Evolutionary conservation across 92 coral and sea anemone species (phyloP), one percentile per base, ranked within the genome.

Genomic region (Parazoanthus swiftii): DNA sequence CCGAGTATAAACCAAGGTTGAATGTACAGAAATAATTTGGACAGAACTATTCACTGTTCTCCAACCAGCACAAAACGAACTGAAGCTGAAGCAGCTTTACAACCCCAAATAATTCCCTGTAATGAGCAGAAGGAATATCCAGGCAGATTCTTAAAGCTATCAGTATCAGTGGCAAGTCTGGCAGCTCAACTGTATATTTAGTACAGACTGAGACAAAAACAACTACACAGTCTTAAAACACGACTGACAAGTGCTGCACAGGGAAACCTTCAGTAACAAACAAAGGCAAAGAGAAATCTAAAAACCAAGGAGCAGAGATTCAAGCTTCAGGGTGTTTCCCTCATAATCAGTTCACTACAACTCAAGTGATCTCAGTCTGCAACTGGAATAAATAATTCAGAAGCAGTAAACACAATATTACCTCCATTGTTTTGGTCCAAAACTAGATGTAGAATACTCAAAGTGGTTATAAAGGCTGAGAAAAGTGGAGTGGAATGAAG

Each of bases 361-460:
- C 54, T 70, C 38, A 70, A 70, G 26, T 18, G 43, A 71, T 71
- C 87, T 71, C 66, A 23, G 25, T 84, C 87, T 84, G 87, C 65
- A 84, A 48, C 66, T 84, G 87, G 87, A 25, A 84, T 84, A 46
- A 48, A 84, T 84, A 84, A 84, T 71, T 66, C 33, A 25, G 44
- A 70, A 50, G 43, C n/a, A 39, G 25, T 15, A 84, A 84, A 25
- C 6, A 43, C 87, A 84, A 84, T 71, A 84, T 84, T 84, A 84
- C 87, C 87, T 84, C 87, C 87, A 84, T 84, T 44, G 66, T 48
- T 6, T 26, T 70, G 43, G 0, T 84, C 67, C 63, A 16, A 84
- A 84, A 84, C 87, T 84, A 84, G 79, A 50, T 84, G 87, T 44
- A 73, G 87, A 71, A 72, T 84, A n/a, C 39, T 71, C 87, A 84